These are phyloP conservation scores for Kradibia gibbosae DNA, from an alignment of 1,140 invertebrate genomes.

Conservation along the genomic window DNA sequence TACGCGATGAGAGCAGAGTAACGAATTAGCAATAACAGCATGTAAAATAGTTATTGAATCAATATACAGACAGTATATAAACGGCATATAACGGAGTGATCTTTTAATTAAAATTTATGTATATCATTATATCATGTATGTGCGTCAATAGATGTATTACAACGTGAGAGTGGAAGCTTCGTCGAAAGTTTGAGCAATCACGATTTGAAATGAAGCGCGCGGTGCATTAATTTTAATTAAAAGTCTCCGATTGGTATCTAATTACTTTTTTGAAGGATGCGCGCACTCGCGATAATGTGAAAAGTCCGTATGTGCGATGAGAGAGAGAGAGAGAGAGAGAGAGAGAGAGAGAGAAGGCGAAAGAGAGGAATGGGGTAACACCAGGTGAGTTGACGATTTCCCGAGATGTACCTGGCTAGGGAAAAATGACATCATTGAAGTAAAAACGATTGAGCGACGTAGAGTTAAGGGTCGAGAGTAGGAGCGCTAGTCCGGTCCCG, in stretches of 20 bases:
- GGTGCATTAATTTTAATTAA: constrained; percentile 35
- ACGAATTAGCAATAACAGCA: too few species aligned
- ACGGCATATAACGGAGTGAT: too few species aligned
- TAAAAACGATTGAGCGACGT: constrained; percentile 28
- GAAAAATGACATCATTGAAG: constrained; percentile 13
- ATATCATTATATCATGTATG: too few species aligned
- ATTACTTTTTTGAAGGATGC: not conserved
- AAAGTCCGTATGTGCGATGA: not conserved
- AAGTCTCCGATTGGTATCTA: constrained; percentile 26
- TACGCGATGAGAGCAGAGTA: too few species aligned
- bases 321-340: too few species aligned
- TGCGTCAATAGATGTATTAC: too few species aligned
- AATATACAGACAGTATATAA: too few species aligned
- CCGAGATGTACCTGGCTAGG: not conserved
- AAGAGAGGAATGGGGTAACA: not conserved
- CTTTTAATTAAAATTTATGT: too few species aligned
- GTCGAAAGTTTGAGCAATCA: not conserved
- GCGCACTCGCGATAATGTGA: not conserved
- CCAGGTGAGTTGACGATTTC: not conserved
- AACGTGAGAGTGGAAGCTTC: not conserved
- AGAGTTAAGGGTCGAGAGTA: constrained; percentile 18
- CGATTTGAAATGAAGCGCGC: constrained; percentile 17
- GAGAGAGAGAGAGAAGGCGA: too few species aligned
- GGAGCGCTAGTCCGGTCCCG: constrained; percentile 32
- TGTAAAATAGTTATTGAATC: too few species aligned